Evolutionary conservation across 2,888 invertebrate species (phyloP), one percentile per base, ranked within the genome.

Genomic region (Dynastes hyllus): DNA sequence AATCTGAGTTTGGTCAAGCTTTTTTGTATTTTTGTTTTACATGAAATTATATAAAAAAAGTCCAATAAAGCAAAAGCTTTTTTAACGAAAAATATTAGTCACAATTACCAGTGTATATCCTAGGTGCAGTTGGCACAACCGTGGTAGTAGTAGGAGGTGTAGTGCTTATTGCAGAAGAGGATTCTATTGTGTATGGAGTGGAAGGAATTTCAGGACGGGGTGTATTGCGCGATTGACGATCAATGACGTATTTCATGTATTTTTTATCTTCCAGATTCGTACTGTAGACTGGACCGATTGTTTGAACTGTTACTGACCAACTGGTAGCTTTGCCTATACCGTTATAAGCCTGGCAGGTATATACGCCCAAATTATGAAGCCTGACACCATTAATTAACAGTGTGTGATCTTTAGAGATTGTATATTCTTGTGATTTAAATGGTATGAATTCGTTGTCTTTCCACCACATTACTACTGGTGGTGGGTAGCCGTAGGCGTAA

Each of bases 261-360:
- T 91, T 87, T 66, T 90, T 87, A 82, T 94, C 93, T 45, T 91
- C 91, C 2, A 91, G 90, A 80, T 88, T 87, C 13, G 89, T 86
- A 45, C 92, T 92, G 81, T 91, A 89, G n/a, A 93, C 92, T 0
- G 95, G 94, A 22, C 94, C 94, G 81, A 93, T 89, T 0, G 95
- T 95, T 85, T 93, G 93, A 13, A 97, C 91, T 0, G 92, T 91
- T 6, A 96, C 92, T 13, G 93, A 92, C 93, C 95, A 95, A 67
- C 95, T 94, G 0, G 94, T 94, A 4, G 97, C 93, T 83, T 93
- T 92, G 85, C 89, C 82, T 82, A 92, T 87, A 1, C 95, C 96
- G 86, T 97, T 97, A 89, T 95, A 97, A 3, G 96, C 97, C 86
- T 95, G 95, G 86, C 98, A 98, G 5, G 94, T 94, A 89, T 98